These are phyloP conservation scores for Tarsius wallacei DNA, from an alignment of 2,797 vertebrate species.

Conservation along the genomic window DNA sequence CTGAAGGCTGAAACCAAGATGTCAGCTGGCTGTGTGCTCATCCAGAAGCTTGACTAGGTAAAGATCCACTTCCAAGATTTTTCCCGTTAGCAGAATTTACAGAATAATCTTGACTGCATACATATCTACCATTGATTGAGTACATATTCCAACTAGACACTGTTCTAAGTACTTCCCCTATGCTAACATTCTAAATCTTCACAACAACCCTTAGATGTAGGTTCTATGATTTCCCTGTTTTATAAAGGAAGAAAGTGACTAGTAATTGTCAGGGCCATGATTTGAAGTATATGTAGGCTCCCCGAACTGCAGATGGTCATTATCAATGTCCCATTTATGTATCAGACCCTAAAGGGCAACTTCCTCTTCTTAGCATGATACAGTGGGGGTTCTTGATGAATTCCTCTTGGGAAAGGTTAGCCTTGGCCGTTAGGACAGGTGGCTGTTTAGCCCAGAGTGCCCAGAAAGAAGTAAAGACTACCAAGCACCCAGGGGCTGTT, in stretches of 20 bases:
- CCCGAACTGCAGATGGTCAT: neutral
- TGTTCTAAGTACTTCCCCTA: neutral
- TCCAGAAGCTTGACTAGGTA: no score
- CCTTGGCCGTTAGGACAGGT: constrained; percentile 44
- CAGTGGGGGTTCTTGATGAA: no score
- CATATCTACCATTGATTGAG: neutral
- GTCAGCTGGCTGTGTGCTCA: no score
- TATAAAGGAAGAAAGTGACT: neutral
- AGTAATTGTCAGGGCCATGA: no score
- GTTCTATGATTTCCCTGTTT: neutral
- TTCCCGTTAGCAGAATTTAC: no score
- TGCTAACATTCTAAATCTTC: neutral
- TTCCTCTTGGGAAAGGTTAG: neutral
- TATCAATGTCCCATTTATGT: neutral
- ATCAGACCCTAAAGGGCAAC: neutral
- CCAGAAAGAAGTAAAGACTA: constrained; percentile 22
- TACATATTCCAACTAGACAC: neutral
- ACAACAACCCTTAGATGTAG: neutral
- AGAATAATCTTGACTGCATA: neutral
- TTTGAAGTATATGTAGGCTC: neutral
- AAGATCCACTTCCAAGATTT: no score
- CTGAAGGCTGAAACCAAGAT: no score
- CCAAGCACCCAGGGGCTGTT: neutral
- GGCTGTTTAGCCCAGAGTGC: neutral
- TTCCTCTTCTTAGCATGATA: neutral